Evolutionary conservation across 2,797 vertebrate species (phyloP).

Genomic region (Enteromius treurensis): DNA sequence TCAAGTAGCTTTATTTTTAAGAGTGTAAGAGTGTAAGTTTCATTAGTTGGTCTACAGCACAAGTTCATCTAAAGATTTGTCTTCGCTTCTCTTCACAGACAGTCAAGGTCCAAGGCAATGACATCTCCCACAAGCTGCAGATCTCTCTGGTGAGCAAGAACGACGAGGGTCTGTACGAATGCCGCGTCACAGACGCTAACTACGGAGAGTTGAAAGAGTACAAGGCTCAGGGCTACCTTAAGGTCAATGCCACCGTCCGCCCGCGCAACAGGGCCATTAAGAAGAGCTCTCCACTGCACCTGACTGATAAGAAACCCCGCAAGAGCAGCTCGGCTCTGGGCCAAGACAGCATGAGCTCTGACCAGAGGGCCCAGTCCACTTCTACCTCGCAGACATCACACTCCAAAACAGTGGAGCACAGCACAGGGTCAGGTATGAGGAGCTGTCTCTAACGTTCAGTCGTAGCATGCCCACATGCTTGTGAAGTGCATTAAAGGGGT

Average conservation of each 20-base stretch:
- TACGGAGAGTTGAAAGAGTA: slow-evolving; percentile 93
- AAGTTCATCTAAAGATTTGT: background rate
- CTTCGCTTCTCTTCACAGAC: slow-evolving; percentile 80
- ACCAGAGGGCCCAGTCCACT: slow-evolving; percentile 82
- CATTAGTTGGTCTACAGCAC: slow-evolving; percentile 43
- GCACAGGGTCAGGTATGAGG: slow-evolving; percentile 89
- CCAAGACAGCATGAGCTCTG: slow-evolving; percentile 83
- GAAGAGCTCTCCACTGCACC: slow-evolving; percentile 90
- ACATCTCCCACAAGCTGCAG: slow-evolving; percentile 97
- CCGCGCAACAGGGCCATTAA: slow-evolving; percentile 85
- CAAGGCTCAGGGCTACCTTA: slow-evolving; percentile 92
- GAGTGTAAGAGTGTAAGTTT: background rate
- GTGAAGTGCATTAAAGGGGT: no score
- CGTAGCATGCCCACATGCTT: background rate
- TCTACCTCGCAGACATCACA: slow-evolving; percentile 85
- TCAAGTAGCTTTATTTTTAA: no score
- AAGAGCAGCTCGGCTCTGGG: slow-evolving; percentile 80
- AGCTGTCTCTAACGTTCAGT: background rate
- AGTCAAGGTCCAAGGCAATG: slow-evolving; percentile 96
- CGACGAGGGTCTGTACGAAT: slow-evolving; percentile 93
- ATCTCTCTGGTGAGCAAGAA: slow-evolving; percentile 91
- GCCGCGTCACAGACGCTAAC: slow-evolving; percentile 91
- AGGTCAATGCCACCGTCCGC: slow-evolving; percentile 85
- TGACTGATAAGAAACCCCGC: slow-evolving; percentile 91
- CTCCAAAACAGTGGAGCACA: slow-evolving; percentile 90